Evolutionary conservation across 2,888 invertebrate species (phyloP), one percentile per base, ranked within the genome.

Genomic region (Harpalus rubripes): DNA sequence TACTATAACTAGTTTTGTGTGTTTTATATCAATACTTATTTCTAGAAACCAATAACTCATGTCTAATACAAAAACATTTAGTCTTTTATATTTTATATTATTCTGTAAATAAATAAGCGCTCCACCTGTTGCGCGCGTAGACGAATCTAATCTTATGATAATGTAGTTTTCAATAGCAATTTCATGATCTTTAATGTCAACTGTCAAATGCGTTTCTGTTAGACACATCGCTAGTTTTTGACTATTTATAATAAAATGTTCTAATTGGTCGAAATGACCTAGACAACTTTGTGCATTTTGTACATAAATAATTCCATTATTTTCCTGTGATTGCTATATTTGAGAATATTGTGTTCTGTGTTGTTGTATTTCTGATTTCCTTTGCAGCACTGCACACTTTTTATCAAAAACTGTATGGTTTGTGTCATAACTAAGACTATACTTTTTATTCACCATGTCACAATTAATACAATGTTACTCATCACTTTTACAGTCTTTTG

Each of bases 241-340:
- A 6, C n/a, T n/a, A 26, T 72, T 72, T n/a, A 32, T 15, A 26
- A 72, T 26, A 32, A 72, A 72, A 72, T 72, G n/a, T 32, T 72
- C 72, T 26, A 72, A 26, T 32, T 72, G 26, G 16, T 72, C 72
- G n/a, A 26, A 72, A 32, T 72, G 32, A 26, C 39, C 72, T 26
- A 72, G 22, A 32, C 22, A 22, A 72, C 72, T 72, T 72, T 72
- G 72, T 32, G 72, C 26, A 32, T 72, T 72, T 72, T 72, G 72
- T 26, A 72, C 10, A 72, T 72, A 72, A 26, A 72, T n/a, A 15
- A n/a, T 7, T 7, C 72, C 72, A 72, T 32, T 72, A 72, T 16
- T 72, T 15, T 72, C 32, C 32, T 26, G 6, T 72, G 72, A 12
- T 72, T 72, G 72, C 72, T 72, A 72, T 72, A 26, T 15, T 72